Conservation (phyloP, 2,797 vertebrate species). For the Anguilla obscura region DNA sequence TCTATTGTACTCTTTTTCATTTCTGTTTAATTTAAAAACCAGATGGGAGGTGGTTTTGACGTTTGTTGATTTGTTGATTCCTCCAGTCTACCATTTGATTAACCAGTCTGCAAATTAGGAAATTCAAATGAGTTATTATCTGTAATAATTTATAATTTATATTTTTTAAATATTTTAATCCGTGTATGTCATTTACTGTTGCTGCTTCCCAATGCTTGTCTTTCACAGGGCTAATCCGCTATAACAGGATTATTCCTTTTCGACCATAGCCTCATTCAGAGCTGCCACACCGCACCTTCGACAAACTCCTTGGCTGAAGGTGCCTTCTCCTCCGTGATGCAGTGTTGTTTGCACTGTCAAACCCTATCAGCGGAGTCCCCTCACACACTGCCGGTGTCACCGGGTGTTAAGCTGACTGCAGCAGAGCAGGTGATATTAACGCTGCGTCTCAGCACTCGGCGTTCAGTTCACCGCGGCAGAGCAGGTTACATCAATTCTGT, state of each 20-base stretch:
- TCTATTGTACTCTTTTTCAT: too few relatives aligned
- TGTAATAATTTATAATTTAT: too few relatives aligned
- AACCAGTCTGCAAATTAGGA: too few relatives aligned
- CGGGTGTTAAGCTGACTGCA: neutral
- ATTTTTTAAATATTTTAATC: neutral
- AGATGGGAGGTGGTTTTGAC: too few relatives aligned
- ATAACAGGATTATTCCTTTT: neutral
- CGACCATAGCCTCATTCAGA: neutral
- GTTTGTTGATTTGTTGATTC: too few relatives aligned
- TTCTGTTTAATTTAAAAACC: too few relatives aligned
- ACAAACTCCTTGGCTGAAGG: neutral
- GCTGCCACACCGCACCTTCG: neutral
- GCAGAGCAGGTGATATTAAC: neutral
- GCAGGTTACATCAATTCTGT: neutral
- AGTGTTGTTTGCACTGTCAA: neutral
- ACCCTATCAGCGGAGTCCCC: neutral
- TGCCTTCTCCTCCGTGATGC: neutral
- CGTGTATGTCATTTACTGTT: neutral
- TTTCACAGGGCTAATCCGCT: neutral
- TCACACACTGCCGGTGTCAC: neutral
- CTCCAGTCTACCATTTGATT: too few relatives aligned
- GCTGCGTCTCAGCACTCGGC: neutral
- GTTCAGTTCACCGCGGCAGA: neutral
- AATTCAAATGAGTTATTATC: too few relatives aligned
- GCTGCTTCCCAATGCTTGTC: neutral